Evolutionary conservation across 2,888 invertebrate species (phyloP).

Genomic region (Galeruca laticollis): DNA sequence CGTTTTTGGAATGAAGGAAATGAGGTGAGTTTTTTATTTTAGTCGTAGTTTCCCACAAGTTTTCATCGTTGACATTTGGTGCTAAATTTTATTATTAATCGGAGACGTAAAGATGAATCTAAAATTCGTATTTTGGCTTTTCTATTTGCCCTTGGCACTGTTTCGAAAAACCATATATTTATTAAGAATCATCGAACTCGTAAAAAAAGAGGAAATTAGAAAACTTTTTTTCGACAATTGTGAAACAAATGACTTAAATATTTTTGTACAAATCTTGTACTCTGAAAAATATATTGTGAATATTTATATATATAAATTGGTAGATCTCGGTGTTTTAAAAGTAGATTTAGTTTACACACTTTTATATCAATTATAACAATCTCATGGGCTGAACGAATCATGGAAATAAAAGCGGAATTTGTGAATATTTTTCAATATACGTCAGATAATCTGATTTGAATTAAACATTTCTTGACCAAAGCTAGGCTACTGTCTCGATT

Average conservation of each 20-base stretch:
- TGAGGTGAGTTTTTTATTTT: too few relatives aligned
- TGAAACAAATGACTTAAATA: slow-evolving; percentile 16
- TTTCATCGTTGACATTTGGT: too few relatives aligned
- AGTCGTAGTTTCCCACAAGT: too few relatives aligned
- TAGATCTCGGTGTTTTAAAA: slow-evolving; percentile 33
- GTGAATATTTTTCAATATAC: too few relatives aligned
- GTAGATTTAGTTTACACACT: slow-evolving; percentile 28
- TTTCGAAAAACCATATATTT: background rate
- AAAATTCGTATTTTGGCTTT: too few relatives aligned
- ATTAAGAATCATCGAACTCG: background rate
- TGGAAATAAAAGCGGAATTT: background rate
- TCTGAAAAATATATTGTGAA: slow-evolving; percentile 15
- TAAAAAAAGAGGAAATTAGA: background rate
- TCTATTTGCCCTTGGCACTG: too few relatives aligned
- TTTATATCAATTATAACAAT: slow-evolving; percentile 22
- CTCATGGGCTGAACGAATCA: slow-evolving; percentile 10
- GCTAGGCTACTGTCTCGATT: too few relatives aligned
- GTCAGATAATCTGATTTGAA: too few relatives aligned
- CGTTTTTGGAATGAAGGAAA: too few relatives aligned
- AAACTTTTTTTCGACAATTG: slow-evolving; percentile 6
- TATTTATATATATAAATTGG: slow-evolving; percentile 23
- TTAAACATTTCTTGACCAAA: too few relatives aligned
- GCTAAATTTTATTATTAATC: too few relatives aligned
- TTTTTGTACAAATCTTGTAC: slow-evolving; percentile 25
- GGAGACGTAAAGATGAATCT: too few relatives aligned